Conservation (phyloP, 2,888 invertebrate species). For the Blastobasis adustella region DNA sequence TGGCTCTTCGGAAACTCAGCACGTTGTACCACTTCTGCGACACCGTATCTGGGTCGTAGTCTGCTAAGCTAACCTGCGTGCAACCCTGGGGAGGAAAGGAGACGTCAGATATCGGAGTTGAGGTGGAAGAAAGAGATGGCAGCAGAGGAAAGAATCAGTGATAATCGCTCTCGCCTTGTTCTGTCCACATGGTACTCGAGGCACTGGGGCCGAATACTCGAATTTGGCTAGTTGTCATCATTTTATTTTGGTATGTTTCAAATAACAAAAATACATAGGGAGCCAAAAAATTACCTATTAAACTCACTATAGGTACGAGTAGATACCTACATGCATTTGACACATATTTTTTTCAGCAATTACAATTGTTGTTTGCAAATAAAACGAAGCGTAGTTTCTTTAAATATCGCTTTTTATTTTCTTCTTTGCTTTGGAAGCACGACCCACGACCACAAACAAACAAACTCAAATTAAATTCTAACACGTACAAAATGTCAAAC, state of each 20-base stretch:
- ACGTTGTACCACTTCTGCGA: constrained; percentile 96
- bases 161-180: constrained; percentile 63
- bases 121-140: not conserved
- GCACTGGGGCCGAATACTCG: constrained; percentile 60
- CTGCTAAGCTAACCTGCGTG: constrained; percentile 95
- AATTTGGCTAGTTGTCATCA: constrained; percentile 74
- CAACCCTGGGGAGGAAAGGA: constrained; percentile 82
- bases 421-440: too few species aligned
- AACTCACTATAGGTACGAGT: too few species aligned
- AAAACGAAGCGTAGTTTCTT: too few species aligned
- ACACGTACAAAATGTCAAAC: too few species aligned
- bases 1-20: constrained; percentile 75
- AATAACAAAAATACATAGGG: too few species aligned
- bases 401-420: too few species aligned
- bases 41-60: constrained; percentile 89
- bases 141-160: constrained; percentile 28
- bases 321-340: too few species aligned
- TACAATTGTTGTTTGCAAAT: too few species aligned
- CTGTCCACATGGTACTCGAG: constrained; percentile 67
- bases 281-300: too few species aligned
- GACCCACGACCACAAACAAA: too few species aligned
- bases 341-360: too few species aligned
- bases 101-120: not conserved
- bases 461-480: too few species aligned
- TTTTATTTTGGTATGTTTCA: constrained; percentile 6